Percentiles rank a stretch among this genome's conserved stretches.
These are phyloP conservation scores for Thereva unica DNA, from an alignment of 2,888 invertebrate genomes.

Conservation along the genomic window DNA sequence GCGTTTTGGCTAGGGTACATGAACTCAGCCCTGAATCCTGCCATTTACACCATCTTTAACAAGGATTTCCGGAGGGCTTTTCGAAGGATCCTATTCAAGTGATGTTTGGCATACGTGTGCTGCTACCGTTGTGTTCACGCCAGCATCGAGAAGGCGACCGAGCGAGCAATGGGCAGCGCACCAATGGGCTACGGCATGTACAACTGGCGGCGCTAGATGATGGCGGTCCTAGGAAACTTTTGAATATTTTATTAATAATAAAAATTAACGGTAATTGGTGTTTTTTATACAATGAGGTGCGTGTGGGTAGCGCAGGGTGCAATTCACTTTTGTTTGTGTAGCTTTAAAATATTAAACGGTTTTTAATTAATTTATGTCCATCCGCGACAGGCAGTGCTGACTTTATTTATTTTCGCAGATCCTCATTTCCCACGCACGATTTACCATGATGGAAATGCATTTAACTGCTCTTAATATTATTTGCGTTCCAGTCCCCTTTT, in stretches of 20 bases:
- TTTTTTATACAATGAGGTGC: too few relatives aligned
- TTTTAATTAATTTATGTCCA: too few relatives aligned
- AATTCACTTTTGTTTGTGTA: too few relatives aligned
- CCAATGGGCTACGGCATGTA: slow-evolving; percentile 58
- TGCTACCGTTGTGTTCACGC: slow-evolving; percentile 73
- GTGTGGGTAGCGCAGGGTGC: too few relatives aligned
- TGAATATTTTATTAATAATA: not conserved
- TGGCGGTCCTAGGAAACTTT: slow-evolving; percentile 3
- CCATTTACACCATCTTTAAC: slow-evolving; percentile 96
- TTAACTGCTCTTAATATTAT: too few relatives aligned
- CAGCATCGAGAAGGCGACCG: slow-evolving; percentile 59
- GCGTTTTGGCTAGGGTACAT: slow-evolving; percentile 98
- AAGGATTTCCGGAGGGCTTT: slow-evolving; percentile 97
- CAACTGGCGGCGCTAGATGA: slow-evolving; percentile 42
- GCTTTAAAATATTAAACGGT: too few relatives aligned
- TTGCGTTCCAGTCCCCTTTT: too few relatives aligned
- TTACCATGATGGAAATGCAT: too few relatives aligned
- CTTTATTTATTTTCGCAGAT: too few relatives aligned
- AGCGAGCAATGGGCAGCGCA: slow-evolving; percentile 60
- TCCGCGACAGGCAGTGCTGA: too few relatives aligned
- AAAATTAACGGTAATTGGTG: too few relatives aligned
- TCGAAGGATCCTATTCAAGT: slow-evolving; percentile 93
- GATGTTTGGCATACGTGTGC: slow-evolving; percentile 86
- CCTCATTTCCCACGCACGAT: too few relatives aligned
- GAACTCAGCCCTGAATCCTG: slow-evolving; percentile 94